Evolutionary conservation across 1,140 invertebrate genomes (phyloP).

Genomic region (Conus ventricosus): DNA sequence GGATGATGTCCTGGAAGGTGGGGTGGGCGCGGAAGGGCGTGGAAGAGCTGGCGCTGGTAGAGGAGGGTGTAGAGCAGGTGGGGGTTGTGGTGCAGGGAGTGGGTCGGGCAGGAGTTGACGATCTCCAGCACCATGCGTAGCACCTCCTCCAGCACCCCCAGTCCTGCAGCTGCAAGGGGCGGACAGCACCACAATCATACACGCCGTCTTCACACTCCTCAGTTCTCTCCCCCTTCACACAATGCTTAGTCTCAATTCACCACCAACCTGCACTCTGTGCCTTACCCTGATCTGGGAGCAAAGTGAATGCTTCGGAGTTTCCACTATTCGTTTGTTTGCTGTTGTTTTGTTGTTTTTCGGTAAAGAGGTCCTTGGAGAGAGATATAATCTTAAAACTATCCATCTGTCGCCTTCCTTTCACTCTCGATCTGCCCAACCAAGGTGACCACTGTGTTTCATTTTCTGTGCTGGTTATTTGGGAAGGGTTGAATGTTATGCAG

Average conservation of each 20-base stretch:
- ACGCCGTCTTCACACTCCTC: not conserved
- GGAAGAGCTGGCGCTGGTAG: constrained; percentile 94
- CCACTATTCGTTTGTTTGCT: too few relatives aligned
- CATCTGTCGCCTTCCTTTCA: too few relatives aligned
- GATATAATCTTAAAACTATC: too few relatives aligned
- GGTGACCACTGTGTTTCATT: too few relatives aligned
- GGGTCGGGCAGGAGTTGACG: constrained; percentile 92
- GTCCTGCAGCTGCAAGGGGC: constrained; percentile 78
- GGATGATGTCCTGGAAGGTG: constrained; percentile 95
- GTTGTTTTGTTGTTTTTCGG: too few relatives aligned
- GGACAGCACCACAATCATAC: not conserved
- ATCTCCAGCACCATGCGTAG: constrained; percentile 94
- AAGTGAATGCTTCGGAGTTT: too few relatives aligned
- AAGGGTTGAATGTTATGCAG: too few relatives aligned
- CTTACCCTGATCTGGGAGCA: too few relatives aligned
- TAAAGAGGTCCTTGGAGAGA: too few relatives aligned
- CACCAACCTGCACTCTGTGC: too few relatives aligned
- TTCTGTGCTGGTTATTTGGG: too few relatives aligned
- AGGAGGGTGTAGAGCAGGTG: constrained; percentile 97
- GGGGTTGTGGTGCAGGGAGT: constrained; percentile 92
- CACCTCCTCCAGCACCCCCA: constrained; percentile 95
- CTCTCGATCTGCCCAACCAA: too few relatives aligned
- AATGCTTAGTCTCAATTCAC: not conserved
- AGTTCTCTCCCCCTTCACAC: not conserved
- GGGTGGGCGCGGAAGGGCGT: constrained; percentile 88